These are phyloP conservation scores for Pherbina coryleti DNA, from an alignment of 2,888 invertebrate species.

Conservation along the genomic window DNA sequence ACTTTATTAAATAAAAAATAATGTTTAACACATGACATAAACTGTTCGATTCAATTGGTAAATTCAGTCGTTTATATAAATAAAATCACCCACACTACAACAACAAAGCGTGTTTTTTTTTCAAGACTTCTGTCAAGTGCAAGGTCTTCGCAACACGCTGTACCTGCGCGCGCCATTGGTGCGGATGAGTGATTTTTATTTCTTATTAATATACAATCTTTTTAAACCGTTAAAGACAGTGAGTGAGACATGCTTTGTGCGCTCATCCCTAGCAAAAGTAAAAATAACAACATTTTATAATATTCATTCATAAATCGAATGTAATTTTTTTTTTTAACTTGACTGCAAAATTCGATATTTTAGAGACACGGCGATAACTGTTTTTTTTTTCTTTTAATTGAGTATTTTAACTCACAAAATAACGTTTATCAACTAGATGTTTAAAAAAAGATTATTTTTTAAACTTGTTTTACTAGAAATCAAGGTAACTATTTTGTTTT, in stretches of 20 bases:
- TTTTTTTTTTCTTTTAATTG: too few species aligned
- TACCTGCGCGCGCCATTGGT: background rate
- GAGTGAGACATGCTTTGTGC: background rate
- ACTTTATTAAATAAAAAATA: background rate
- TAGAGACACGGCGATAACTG: too few species aligned
- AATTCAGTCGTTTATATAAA: too few species aligned
- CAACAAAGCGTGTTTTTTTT: background rate
- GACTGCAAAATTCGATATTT: too few species aligned
- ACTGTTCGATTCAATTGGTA: background rate
- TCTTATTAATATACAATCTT: background rate
- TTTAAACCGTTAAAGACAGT: background rate
- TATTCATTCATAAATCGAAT: too few species aligned
- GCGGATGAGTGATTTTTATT: conserved; percentile 31
- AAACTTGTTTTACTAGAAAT: too few species aligned
- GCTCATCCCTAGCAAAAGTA: background rate
- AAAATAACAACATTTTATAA: too few species aligned
- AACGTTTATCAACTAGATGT: too few species aligned
- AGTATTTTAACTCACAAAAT: too few species aligned
- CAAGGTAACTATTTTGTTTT: too few species aligned
- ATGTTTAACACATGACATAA: background rate
- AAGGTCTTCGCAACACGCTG: conserved; percentile 27
- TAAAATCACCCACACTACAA: background rate
- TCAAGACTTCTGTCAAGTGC: conserved; percentile 24
- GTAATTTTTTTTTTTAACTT: too few species aligned
- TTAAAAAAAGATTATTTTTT: too few species aligned